Conservation (phyloP, 2,888 invertebrate species). For the Glomeris marginata region DNA sequence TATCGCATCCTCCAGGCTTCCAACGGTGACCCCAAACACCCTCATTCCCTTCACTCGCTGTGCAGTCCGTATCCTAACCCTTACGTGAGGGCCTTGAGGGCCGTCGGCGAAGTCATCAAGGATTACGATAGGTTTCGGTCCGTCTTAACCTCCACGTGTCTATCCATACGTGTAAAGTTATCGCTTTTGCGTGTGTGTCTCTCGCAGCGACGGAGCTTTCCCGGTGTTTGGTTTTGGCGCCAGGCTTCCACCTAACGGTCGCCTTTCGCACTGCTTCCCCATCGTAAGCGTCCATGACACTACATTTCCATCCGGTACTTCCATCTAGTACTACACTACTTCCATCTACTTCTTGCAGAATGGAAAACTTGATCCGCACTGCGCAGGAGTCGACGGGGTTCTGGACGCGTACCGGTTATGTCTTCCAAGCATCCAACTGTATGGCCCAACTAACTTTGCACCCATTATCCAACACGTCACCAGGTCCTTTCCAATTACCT, state of each 20-base stretch:
- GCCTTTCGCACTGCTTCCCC: constrained; percentile 32
- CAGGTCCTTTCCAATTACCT: constrained; percentile 16
- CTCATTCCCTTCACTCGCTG: constrained; percentile 20
- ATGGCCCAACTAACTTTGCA: constrained; percentile 44
- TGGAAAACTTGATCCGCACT: constrained; percentile 38
- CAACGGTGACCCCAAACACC: constrained; percentile 18
- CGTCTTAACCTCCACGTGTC: too few species aligned
- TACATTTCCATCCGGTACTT: neutral
- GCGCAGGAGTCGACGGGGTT: constrained; percentile 35
- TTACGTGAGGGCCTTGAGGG: constrained; percentile 27
- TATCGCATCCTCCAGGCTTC: constrained; percentile 12
- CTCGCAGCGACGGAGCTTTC: constrained; percentile 30
- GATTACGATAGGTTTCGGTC: constrained; percentile 18
- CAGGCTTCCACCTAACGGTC: constrained; percentile 31
- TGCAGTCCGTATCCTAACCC: constrained; percentile 18
- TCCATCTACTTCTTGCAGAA: constrained; percentile 35
- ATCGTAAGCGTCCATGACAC: too few species aligned
- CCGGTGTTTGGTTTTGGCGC: constrained; percentile 40
- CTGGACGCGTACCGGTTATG: constrained; percentile 36
- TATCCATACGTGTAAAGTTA: too few species aligned
- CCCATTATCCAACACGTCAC: constrained; percentile 39
- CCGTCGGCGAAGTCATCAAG: constrained; percentile 24
- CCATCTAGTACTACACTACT: too few species aligned
- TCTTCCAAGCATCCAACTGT: constrained; percentile 36
- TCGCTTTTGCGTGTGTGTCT: neutral